Evolutionary conservation across 2,888 invertebrate species (phyloP), one percentile per base, ranked within the genome.

Genomic region (Oscheius sp.): DNA sequence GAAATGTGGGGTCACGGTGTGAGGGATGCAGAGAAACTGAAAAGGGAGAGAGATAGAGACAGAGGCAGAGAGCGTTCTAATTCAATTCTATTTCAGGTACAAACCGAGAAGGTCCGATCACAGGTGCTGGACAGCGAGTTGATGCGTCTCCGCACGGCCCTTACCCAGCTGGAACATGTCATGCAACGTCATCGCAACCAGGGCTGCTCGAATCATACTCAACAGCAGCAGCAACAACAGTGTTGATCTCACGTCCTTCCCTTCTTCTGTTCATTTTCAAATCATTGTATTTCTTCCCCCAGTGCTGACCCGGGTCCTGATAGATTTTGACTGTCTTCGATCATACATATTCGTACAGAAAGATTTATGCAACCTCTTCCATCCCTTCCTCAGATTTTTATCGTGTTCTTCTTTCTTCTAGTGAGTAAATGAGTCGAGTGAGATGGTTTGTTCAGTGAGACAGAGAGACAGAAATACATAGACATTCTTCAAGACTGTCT

Each of bases 71-170:
- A 59, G 21, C 21, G 21, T 21, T 59, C 59, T 13, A 13, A 11
- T 33, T 59, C 13, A 59, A 29, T 3, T 35, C 11, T 33, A 50
- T 73, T 80, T 21, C 74, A 80, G 80, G 78, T 80, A 50, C 65
- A 63, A 33, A n/a, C 68, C 57, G 80, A 80, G 73, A 80, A 80
- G 63, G 73, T 72, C 55, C 76, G 78, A 33, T 72, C 70, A n/a
- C 75, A 76, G 53, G 70, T 66, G 47, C 73, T 80, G 10, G 80
- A 80, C 55, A 82, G 51, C 5, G 78, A 80, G 70, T 72, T 80
- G 70, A 59, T 65, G 29, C 74, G 74, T 32, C 74, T 80, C 32
- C 73, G 75, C 57, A 59, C 73, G 60, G 73, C 76, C 11, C 65
- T 80, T 33, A 11, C 33, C 29, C 74, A 74, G 37, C 42, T 74